Base-by-base conservation (phyloP, 2,797 vertebrate species). In the Erpetoichthys calabaricus region DNA sequence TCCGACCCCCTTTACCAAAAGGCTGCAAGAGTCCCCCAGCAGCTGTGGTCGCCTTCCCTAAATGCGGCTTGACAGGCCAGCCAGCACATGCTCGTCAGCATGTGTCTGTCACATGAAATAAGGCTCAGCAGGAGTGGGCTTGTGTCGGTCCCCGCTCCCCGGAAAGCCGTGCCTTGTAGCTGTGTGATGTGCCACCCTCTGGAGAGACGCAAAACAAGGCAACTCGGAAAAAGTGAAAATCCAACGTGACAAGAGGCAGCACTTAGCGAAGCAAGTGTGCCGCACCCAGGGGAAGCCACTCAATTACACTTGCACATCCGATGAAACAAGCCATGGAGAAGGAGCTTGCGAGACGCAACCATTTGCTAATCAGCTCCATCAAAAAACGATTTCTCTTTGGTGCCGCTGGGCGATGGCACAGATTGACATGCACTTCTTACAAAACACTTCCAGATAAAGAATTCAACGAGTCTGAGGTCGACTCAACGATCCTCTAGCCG, bases 331-430 rank as follows among this genome's bases (percentile, higher is more conserved):
- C 78, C 73, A 76, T 69, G 66, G 77, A 80, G 80, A 79, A 81
- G 82, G 79, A 82, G 85, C 79, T 80, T 76, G 78, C 72, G 73
- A 56, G 74, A 79, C 60, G 70, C 77, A 82, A 83, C 62, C 0
- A 0, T 82, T 84, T 82, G 78, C 82, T 83, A 85, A 89, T 88
- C 87, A 87, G 81, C 85, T 87, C 89, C 89, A 90, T 92, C 91
- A 89, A 79, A 88, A n/a, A 90, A 81, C 83, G 74, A 83, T 92
- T 88, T 86, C 83, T 82, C 78, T 87, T 71, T 49, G n/a, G 76
- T 81, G 77, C 80, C 83, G 76, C 79, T 85, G 83, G 92, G 70
- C 71, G 68, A 65, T 75, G 79, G 74, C 76, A 81, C 63, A 80
- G 86, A 84, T 79, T 84, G 88, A 87, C 51, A 49, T 77, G 80